These are phyloP conservation scores for Uria lomvia DNA, from an alignment of 2,113 vertebrate species.

Conservation along the genomic window DNA sequence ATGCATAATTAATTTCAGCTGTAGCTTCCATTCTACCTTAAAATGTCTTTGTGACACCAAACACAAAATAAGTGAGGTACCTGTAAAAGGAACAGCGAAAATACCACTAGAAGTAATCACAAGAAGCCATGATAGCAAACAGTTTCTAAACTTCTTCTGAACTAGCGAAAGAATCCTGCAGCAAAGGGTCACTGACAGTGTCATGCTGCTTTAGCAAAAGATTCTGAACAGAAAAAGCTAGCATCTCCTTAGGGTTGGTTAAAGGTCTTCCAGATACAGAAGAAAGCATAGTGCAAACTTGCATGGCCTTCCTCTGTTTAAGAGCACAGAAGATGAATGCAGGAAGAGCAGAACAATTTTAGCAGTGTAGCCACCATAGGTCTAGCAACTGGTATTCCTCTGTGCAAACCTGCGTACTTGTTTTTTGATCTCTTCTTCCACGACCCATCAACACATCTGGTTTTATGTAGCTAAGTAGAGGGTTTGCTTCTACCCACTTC, in stretches of 20 bases:
- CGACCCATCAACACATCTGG: conserved; percentile 73
- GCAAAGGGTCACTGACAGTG: background rate
- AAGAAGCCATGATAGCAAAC: background rate
- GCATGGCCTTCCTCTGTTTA: background rate
- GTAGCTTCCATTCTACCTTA: background rate
- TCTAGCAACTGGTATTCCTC: background rate
- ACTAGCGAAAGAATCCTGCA: background rate
- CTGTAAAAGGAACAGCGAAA: background rate
- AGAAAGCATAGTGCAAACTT: background rate
- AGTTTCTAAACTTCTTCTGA: background rate
- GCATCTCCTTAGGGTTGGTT: background rate
- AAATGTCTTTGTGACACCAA: background rate
- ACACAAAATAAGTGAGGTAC: background rate
- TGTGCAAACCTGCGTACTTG: conserved; percentile 39
- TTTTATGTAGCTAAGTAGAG: conserved; percentile 70
- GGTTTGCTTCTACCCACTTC: conserved; percentile 77
- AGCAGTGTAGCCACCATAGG: background rate
- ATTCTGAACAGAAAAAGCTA: background rate
- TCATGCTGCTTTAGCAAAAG: background rate
- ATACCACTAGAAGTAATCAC: background rate
- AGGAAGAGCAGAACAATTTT: background rate
- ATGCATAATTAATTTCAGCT: background rate
- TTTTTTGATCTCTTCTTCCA: conserved; percentile 58
- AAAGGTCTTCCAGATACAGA: background rate
- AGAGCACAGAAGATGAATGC: background rate